Percentiles rank a stretch among this genome's conserved stretches.
phyloP scores from a whole-genome alignment of 1,140 invertebrate genomes.

The Oedothorax gibbosus region DNA sequence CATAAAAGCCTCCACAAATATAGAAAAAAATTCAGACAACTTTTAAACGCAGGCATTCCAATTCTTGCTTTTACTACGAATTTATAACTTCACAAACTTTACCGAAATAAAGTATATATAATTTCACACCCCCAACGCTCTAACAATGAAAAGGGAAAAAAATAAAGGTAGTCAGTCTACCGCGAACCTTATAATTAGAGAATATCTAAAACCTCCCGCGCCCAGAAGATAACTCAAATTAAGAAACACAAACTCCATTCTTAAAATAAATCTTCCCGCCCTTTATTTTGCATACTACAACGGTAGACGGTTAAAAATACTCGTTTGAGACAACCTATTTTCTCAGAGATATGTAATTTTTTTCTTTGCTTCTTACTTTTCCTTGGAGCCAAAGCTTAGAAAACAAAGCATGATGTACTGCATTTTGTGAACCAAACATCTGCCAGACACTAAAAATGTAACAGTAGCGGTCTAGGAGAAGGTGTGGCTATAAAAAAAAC shows the following conservation, averaged over 20 bases:
- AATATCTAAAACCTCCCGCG: not conserved
- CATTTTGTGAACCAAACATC: slow-evolving; percentile 38
- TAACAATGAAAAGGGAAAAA: not conserved
- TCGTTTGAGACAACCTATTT: slow-evolving; percentile 12
- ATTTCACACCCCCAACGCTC: slow-evolving; percentile 18
- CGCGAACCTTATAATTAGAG: slow-evolving; percentile 14
- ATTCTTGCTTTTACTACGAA: too few relatives aligned
- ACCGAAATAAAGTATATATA: not conserved
- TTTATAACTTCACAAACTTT: too few relatives aligned
- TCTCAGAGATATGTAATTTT: slow-evolving; percentile 38
- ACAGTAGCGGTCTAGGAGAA: slow-evolving; percentile 14
- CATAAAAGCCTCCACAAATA: too few relatives aligned
- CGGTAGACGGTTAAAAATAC: slow-evolving; percentile 45
- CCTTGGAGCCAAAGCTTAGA: not conserved
- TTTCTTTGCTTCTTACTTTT: slow-evolving; percentile 29
- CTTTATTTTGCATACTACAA: slow-evolving; percentile 50
- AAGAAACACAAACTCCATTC: slow-evolving; percentile 33
- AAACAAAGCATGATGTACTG: slow-evolving; percentile 39
- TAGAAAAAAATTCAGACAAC: too few relatives aligned
- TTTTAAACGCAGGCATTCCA: too few relatives aligned
- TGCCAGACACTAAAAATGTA: slow-evolving; percentile 48
- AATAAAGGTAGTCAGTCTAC: not conserved
- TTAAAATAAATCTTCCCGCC: slow-evolving; percentile 44
- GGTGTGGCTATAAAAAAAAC: slow-evolving; percentile 12
- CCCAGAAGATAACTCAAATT: slow-evolving; percentile 40